Base-by-base conservation (phyloP, 2,888 invertebrate genomes). In the Drepana falcataria region DNA sequence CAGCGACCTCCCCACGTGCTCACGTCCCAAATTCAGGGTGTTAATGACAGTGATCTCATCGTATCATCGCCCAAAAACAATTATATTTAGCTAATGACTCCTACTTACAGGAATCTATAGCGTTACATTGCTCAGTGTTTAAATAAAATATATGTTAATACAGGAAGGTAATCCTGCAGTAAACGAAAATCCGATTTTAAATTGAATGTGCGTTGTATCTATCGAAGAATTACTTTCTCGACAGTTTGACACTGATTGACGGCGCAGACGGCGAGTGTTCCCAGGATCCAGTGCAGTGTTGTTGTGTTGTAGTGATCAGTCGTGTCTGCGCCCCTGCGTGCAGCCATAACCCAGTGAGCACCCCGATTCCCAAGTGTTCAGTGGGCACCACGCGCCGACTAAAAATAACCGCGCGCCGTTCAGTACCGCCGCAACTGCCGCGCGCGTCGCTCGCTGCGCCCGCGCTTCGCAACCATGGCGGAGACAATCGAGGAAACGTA, bases 401-500 rank as follows among this genome's bases (percentile, higher is more conserved):
- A 90, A 85, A 90, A 89, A 91, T 91, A 91, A 85, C 84, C 80
- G 73, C 71, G 79, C 75, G 71, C 69, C 73, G 75, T 65, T 83
- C 89, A 89, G 88, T 89, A 90, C 88, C 85, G 87, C 84, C 88
- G 87, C 71, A 83, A 81, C 83, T 72, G 67, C 72, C 85, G 88
- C 85, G 88, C 90, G 90, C 82, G 89, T 81, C 81, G 86, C 87
- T 74, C 89, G 85, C 83, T 80, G 86, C 83, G 81, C 78, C 79
- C 89, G 87, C 88, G 87, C 78, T 65, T 76, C 79, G 79, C 82
- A 82, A 81, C 83, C 87, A 93, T 93, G 93, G 93, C 93, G 92
- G 93, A 93, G 85, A 94, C 94, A 73, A 93, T 94, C 81, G 94
- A 94, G 87, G 94, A 94, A 84, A 88, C 92, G 70, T 94, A 93